Evolutionary conservation across 2,797 vertebrate species (phyloP), one percentile per base, ranked within the genome.

Genomic region (Acrossocheilus wenchowensis): DNA sequence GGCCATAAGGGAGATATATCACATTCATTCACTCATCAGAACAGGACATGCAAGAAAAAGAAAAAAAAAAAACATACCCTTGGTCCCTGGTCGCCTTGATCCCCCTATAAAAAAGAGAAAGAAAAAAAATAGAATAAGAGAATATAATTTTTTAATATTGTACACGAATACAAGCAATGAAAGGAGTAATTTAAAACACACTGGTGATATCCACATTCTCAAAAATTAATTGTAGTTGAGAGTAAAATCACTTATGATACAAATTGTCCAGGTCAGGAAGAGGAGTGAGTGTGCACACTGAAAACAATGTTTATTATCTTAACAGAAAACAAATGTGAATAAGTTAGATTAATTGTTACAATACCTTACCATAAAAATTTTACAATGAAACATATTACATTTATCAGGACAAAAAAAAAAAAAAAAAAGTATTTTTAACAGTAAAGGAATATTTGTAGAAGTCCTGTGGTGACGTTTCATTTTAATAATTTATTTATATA

Each of bases 61-160:
- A 90, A 92, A 83, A 82, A 45, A 90, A 50, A 50, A 52, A 52
- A 2, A 75, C 98, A 96, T 99, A 99, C 98, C 98, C 98, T 97
- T 89, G 98, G 98, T 92, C 98, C 98, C 94, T 99, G 98, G 95
- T 99, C 98, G 89, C 98, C 98, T 97, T 99, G 98, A 96, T 99
- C 98, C 93, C 98, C 98, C 98, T 99, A 95, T 86, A 94, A 94
- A 95, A 92, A 92, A 92, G 93, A 93, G 87, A 17, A 2, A 17
- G 17, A 52, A 52, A 52, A 2, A 50, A 4, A 17, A 6, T 52
- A 6, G 1, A 52, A 52, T 17, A 52, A 52, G 15, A 52, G 0
- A 52, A 17, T 52, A 2, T 52, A 2, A 52, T 57, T 34, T 68
- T 19, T 64, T 30, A 15, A 34, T 36, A 34, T 34, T 34, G 30